phyloP scores from a whole-genome alignment of 2,113 vertebrate genomes.

The Clarias magur region DNA sequence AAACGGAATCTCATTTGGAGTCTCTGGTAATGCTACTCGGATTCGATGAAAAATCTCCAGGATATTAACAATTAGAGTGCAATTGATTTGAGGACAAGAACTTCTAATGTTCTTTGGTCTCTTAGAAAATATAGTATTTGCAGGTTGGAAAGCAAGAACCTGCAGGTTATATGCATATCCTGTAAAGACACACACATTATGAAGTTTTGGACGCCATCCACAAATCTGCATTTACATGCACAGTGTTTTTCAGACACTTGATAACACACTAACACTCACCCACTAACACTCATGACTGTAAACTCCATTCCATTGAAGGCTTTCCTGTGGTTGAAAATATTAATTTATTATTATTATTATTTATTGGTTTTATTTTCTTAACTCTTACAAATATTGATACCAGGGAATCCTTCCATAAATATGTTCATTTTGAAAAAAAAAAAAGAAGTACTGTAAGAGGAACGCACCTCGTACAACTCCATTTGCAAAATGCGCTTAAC shows the following conservation, averaged over 20 bases:
- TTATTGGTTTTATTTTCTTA: too few relatives aligned
- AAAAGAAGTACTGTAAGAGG: too few relatives aligned
- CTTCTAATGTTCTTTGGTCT: constrained; percentile 22
- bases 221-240: neutral
- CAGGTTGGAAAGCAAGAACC: neutral
- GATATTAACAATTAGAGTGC: constrained; percentile 42
- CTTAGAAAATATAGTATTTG: neutral
- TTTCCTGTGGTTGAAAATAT: too few relatives aligned
- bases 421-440: too few relatives aligned
- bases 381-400: neutral
- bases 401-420: neutral
- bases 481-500: too few relatives aligned
- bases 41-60: constrained; percentile 26
- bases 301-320: neutral
- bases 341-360: neutral
- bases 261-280: neutral
- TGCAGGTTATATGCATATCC: neutral
- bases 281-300: neutral
- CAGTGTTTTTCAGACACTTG: neutral
- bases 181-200: neutral
- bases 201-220: neutral
- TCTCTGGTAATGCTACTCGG: constrained; percentile 32
- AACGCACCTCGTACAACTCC: too few relatives aligned
- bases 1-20: constrained; percentile 38
- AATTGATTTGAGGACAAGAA: constrained; percentile 45